Evolutionary conservation across 1,140 invertebrate species (phyloP).

Genomic region (Drosophila arawakana): DNA sequence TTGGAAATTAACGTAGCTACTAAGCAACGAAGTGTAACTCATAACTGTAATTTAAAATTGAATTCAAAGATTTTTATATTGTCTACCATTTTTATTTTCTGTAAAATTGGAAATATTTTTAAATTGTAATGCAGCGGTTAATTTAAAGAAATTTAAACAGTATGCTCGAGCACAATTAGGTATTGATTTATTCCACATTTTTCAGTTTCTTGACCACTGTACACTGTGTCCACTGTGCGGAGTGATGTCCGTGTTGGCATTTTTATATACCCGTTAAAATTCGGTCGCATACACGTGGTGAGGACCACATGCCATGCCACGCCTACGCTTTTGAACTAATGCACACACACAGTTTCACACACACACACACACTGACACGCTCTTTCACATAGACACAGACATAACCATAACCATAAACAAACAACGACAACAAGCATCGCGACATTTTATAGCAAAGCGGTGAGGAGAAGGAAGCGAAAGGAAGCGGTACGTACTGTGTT

Average conservation of each 20-base stretch:
- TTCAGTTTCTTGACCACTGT: constrained; percentile 17
- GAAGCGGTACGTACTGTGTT: neutral
- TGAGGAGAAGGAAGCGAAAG: neutral
- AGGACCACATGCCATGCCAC: constrained; percentile 44
- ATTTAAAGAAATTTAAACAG: too few species aligned
- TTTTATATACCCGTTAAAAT: constrained; percentile 63
- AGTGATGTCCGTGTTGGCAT: constrained; percentile 48
- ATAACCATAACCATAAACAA: constrained; percentile 74
- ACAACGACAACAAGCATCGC: constrained; percentile 63
- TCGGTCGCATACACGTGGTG: constrained; percentile 46
- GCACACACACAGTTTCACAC: neutral
- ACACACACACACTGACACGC: constrained; percentile 7
- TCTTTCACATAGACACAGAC: constrained; percentile 29
- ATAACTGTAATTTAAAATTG: too few species aligned
- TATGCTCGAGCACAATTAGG: too few species aligned
- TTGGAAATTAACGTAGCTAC: neutral
- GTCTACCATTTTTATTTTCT: too few species aligned
- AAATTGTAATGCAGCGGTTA: too few species aligned
- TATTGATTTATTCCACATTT: too few species aligned
- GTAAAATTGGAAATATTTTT: too few species aligned
- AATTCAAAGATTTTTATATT: too few species aligned
- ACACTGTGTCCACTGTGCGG: constrained; percentile 16
- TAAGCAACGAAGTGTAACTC: too few species aligned
- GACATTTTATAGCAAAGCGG: constrained; percentile 66
- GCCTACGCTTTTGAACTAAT: constrained; percentile 23